These are phyloP conservation scores for Pangasius macronema DNA, from an alignment of 2,797 vertebrate genomes.

Conservation along the genomic window DNA sequence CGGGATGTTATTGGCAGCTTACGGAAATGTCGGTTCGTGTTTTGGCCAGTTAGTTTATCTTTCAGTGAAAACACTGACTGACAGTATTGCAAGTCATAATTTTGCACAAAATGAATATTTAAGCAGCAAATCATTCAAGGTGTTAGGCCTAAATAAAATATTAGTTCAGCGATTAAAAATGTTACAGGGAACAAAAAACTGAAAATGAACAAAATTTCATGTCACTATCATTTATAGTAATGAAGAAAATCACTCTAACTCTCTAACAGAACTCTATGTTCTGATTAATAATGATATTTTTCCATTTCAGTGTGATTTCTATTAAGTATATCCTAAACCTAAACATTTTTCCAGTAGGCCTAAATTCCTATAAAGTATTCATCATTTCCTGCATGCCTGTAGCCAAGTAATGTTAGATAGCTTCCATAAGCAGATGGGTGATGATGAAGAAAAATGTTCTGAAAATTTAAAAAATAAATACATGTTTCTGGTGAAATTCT, in stretches of 20 bases:
- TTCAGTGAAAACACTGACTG: constrained; percentile 11
- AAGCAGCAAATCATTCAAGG: background rate
- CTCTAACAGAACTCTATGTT: too few species aligned
- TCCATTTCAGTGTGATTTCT: background rate
- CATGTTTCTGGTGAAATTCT: background rate
- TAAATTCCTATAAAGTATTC: background rate
- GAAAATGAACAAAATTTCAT: background rate
- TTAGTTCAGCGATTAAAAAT: background rate
- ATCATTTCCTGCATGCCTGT: background rate
- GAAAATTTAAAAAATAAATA: background rate
- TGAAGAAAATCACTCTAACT: background rate
- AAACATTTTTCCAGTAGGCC: background rate
- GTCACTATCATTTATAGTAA: background rate
- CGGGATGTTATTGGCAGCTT: constrained; percentile 5
- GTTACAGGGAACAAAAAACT: background rate
- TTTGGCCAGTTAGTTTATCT: constrained; percentile 13
- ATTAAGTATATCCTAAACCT: background rate
- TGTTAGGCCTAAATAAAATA: background rate
- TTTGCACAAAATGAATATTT: background rate
- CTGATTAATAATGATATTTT: background rate
- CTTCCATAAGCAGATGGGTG: background rate
- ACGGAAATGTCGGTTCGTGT: constrained; percentile 2
- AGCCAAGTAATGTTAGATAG: background rate
- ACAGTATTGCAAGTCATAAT: background rate
- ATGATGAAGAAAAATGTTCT: background rate